Percentiles rank a stretch among this genome's conserved stretches.
Conservation (phyloP, 1,140 invertebrate genomes). For the Drosophila obscura region DNA sequence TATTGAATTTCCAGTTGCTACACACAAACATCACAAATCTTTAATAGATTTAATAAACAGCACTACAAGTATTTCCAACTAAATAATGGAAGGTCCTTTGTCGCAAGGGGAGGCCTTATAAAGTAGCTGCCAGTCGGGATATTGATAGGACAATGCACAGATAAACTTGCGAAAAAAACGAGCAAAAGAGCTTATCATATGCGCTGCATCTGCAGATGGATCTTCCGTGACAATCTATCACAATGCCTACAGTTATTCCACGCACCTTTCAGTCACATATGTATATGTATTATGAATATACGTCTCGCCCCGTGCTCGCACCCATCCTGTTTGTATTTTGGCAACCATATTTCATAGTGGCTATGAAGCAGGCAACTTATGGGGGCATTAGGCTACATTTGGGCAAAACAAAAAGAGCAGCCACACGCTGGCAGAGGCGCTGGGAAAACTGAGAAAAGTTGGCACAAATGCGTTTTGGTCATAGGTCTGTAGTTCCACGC, state of each 20-base stretch:
- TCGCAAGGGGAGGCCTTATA: no score
- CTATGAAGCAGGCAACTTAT: conserved; percentile 18
- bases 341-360: conserved; percentile 60
- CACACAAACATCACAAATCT: no score
- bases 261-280: conserved; percentile 28
- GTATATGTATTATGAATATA: conserved; percentile 4
- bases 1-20: no score
- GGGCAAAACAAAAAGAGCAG: conserved; percentile 55
- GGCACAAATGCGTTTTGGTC: conserved; percentile 65
- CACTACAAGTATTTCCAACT: no score
- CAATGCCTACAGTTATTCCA: not conserved
- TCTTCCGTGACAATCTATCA: not conserved
- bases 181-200: no score
- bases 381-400: conserved; percentile 45
- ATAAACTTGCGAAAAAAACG: no score
- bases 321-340: conserved; percentile 53
- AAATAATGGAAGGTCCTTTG: no score
- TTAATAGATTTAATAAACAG: no score
- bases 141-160: no score
- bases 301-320: conserved; percentile 19
- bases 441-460: conserved; percentile 45
- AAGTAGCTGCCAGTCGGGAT: no score
- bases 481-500: conserved; percentile 33
- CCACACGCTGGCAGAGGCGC: conserved; percentile 14
- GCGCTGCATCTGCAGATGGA: no score